phyloP scores from a whole-genome alignment of 2,113 vertebrate genomes.

The Himantopus leucocephalus region DNA sequence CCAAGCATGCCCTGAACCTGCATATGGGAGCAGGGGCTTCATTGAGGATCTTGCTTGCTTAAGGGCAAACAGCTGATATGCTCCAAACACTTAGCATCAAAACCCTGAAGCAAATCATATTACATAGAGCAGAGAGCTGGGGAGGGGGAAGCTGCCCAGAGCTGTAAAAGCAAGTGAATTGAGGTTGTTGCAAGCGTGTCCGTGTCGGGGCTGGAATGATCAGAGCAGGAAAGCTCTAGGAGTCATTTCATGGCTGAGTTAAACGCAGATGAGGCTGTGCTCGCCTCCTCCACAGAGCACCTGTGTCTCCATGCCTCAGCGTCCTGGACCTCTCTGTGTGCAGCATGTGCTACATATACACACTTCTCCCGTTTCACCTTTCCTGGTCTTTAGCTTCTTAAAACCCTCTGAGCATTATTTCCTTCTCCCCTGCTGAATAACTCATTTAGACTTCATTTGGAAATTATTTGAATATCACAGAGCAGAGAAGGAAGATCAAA shows the following conservation, averaged over 20 bases:
- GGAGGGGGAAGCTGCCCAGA: background rate
- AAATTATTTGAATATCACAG: background rate
- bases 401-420: background rate
- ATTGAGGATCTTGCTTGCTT: background rate
- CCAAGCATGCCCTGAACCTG: background rate
- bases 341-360: background rate
- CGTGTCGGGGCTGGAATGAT: background rate
- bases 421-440: background rate
- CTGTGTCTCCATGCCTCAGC: slow-evolving; percentile 41
- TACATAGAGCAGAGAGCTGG: background rate
- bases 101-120: background rate
- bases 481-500: background rate
- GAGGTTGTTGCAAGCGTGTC: background rate
- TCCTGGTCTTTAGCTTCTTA: background rate
- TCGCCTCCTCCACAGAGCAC: slow-evolving; percentile 23
- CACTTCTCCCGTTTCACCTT: background rate
- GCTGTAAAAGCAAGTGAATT: background rate
- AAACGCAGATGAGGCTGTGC: slow-evolving; percentile 38
- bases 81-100: background rate
- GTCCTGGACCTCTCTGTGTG: background rate
- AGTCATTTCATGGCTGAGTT: slow-evolving; percentile 66
- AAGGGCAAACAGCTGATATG: background rate
- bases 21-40: background rate
- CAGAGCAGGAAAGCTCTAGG: background rate
- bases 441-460: background rate